These are phyloP conservation scores for Ctenopoma multispine DNA, from an alignment of 2,797 vertebrate genomes.

Conservation along the genomic window DNA sequence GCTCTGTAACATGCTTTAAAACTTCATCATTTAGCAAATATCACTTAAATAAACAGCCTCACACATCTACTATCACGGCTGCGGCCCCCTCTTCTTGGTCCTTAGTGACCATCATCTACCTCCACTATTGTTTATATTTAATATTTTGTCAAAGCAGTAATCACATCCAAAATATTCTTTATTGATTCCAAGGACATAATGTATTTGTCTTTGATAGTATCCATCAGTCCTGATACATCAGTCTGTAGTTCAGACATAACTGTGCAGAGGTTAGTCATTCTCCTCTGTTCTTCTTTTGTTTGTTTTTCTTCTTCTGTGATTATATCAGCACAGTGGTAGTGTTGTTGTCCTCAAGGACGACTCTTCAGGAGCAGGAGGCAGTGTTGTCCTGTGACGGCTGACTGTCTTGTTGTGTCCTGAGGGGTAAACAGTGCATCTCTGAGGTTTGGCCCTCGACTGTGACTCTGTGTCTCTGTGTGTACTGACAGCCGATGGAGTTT, in stretches of 20 bases:
- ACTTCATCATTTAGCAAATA: too few species aligned
- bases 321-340: slow-evolving; percentile 30
- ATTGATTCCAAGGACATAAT: too few species aligned
- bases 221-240: too few species aligned
- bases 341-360: slow-evolving; percentile 37
- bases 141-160: too few species aligned
- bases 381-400: slow-evolving; percentile 56
- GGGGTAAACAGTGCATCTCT: slow-evolving; percentile 66
- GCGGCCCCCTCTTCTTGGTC: too few species aligned
- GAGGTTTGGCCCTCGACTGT: slow-evolving; percentile 38
- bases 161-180: too few species aligned
- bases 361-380: slow-evolving; percentile 47
- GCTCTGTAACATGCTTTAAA: too few species aligned
- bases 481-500: slow-evolving; percentile 28
- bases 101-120: too few species aligned
- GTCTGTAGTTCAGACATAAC: slow-evolving; percentile 12
- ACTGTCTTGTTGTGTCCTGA: slow-evolving; percentile 48
- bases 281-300: slow-evolving; percentile 13
- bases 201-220: too few species aligned
- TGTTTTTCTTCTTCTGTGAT: slow-evolving; percentile 27
- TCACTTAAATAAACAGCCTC: too few species aligned
- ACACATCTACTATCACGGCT: too few species aligned
- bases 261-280: slow-evolving; percentile 29
- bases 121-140: too few species aligned
- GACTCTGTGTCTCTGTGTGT: slow-evolving; percentile 12